These are phyloP conservation scores for Planiliza haematocheilus DNA, from an alignment of 2,113 vertebrate species.

Conservation along the genomic window DNA sequence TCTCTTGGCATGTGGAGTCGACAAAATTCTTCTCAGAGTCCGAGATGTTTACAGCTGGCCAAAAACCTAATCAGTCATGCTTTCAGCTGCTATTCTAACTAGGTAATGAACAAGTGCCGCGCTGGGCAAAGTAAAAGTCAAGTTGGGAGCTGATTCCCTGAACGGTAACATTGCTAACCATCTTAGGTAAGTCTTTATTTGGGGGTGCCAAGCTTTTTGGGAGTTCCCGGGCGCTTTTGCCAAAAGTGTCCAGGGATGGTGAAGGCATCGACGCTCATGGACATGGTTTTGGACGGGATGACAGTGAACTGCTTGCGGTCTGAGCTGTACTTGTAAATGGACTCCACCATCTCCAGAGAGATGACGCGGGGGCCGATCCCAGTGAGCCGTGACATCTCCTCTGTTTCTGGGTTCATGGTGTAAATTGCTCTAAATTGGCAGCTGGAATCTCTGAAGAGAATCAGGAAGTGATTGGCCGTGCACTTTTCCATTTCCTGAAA, in stretches of 20 bases:
- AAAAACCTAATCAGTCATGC: slow-evolving; percentile 31
- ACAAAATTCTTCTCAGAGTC: slow-evolving; percentile 27
- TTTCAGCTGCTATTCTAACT: slow-evolving; percentile 48
- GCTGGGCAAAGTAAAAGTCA: slow-evolving; percentile 47
- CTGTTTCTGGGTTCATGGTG: slow-evolving; percentile 88
- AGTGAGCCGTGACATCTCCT: slow-evolving; percentile 88
- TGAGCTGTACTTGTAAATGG: slow-evolving; percentile 95
- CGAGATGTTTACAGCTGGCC: slow-evolving; percentile 31
- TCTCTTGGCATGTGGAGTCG: slow-evolving; percentile 53
- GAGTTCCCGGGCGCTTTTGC: slow-evolving; percentile 91
- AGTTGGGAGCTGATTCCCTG: slow-evolving; percentile 55
- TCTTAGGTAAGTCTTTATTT: slow-evolving; percentile 76
- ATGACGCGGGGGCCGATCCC: slow-evolving; percentile 89
- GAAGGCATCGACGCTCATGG: slow-evolving; percentile 94
- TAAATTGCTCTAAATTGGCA: slow-evolving; percentile 95
- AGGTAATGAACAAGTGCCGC: slow-evolving; percentile 47
- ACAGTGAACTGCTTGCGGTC: slow-evolving; percentile 93
- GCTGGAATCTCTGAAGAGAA: slow-evolving; percentile 92
- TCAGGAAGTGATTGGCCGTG: slow-evolving; percentile 92
- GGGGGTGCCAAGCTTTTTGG: slow-evolving; percentile 90
- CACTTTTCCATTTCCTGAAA: slow-evolving; percentile 91
- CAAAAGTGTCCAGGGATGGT: slow-evolving; percentile 93
- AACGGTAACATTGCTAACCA: slow-evolving; percentile 35
- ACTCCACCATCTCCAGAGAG: slow-evolving; percentile 86
- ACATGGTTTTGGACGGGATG: slow-evolving; percentile 96